Evolutionary conservation across 1,140 invertebrate genomes (phyloP), one percentile per base, ranked within the genome.

Genomic region (Archegozetes longisetosus): DNA sequence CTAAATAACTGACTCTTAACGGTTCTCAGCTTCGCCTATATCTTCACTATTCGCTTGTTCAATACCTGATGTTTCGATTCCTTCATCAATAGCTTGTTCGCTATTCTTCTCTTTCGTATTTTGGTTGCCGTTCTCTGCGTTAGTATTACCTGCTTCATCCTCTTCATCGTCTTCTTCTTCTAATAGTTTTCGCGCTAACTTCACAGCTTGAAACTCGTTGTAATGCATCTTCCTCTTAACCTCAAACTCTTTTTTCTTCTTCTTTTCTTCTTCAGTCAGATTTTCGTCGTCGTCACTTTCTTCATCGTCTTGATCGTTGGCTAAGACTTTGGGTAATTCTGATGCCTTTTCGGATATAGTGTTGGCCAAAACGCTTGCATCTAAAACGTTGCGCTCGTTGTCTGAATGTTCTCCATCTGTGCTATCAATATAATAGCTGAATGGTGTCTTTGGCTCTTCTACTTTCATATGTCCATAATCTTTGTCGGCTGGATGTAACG

Each of bases 391-490:
- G 17, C 6, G 17, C 46, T 66, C 72, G 61, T 82, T 79, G 71
- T 85, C 84, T 17, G 66, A 67, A 51, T 80, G 76, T 51, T 82
- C 80, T 51, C 55, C 55, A 51, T 65, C 58, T 49, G 50, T 61
- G 60, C 82, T 79, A 29, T 78, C 79, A 46, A 78, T 75, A 66
- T 78, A 78, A 64, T 86, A 83, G 71, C 83, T 86, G 69, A 84
- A 99, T 1, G 95, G 96, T 12, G 96, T 99, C 76, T 95, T 90
- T 40, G 93, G 90, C 73, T 97, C 94, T 68, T 96, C 90, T 58
- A 98, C 93, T 78, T 98, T 99, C 91, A 98, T 98, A 69, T 95
- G 91, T 12, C 95, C 95, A 75, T 98, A 99, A 76, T 98, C 94
- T 76, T 99, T 99, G 70, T 93, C 92, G 27, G 86, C 75, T 47